phyloP scores from a whole-genome alignment of 1,140 invertebrate species.

The Cydia splendana region DNA sequence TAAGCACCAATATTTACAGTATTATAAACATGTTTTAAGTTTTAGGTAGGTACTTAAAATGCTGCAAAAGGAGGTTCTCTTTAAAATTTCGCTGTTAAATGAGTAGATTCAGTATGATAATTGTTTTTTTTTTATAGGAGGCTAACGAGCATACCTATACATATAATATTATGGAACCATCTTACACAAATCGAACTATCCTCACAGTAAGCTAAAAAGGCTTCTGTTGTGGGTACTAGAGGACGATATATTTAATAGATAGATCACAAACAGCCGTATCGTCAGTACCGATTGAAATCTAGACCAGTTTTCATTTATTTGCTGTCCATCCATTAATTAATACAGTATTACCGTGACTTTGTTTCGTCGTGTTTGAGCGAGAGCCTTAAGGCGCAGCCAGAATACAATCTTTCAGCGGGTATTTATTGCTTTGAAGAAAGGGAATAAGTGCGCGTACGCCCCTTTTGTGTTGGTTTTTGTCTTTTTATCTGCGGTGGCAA shows the following conservation, averaged over 20 bases:
- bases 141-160: too few relatives aligned
- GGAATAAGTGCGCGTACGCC: slow-evolving; percentile 36
- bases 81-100: too few relatives aligned
- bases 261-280: not conserved
- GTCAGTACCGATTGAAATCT: not conserved
- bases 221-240: too few relatives aligned
- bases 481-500: not conserved
- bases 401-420: slow-evolving; percentile 2
- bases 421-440: slow-evolving; percentile 13
- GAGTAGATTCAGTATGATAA: too few relatives aligned
- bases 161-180: too few relatives aligned
- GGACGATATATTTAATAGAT: not conserved
- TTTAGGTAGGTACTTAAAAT: too few relatives aligned
- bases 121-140: too few relatives aligned
- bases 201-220: too few relatives aligned
- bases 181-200: too few relatives aligned
- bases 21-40: too few relatives aligned
- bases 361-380: slow-evolving; percentile 50
- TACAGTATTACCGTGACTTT: slow-evolving; percentile 59
- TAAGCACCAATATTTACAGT: not conserved
- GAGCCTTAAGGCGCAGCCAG: slow-evolving; percentile 39
- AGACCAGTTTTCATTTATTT: slow-evolving; percentile 24
- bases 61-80: too few relatives aligned
- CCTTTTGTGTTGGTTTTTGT: slow-evolving; percentile 7
- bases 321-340: slow-evolving; percentile 60